Conservation (phyloP, 2,797 vertebrate genomes). For the Moxostoma hubbsi region DNA sequence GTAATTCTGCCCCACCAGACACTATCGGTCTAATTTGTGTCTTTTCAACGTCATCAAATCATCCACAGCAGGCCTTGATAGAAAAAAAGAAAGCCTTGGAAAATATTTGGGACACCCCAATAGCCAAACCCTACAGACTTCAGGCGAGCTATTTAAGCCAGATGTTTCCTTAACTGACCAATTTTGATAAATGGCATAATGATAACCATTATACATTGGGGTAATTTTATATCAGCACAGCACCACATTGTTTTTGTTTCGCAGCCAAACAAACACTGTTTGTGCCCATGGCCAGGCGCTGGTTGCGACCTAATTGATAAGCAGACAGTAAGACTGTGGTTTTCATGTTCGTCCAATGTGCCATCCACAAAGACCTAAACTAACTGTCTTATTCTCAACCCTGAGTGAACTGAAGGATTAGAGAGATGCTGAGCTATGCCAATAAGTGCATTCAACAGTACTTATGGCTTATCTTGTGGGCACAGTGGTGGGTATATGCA, state of each 20-base stretch:
- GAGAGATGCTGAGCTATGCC: constrained; percentile 39
- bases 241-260: constrained; percentile 73
- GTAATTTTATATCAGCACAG: constrained; percentile 77
- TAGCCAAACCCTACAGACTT: constrained; percentile 77
- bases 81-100: constrained; percentile 72
- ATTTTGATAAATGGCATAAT: constrained; percentile 82
- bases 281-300: constrained; percentile 71
- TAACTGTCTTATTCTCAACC: constrained; percentile 14
- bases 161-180: constrained; percentile 83
- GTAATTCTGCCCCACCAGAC: constrained; percentile 68
- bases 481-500: constrained; percentile 21
- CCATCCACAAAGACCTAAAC: constrained; percentile 26
- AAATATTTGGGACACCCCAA: constrained; percentile 80
- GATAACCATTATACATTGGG: constrained; percentile 78
- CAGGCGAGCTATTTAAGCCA: constrained; percentile 81
- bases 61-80: constrained; percentile 76
- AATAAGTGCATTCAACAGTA: constrained; percentile 16
- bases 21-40: constrained; percentile 76
- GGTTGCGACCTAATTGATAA: constrained; percentile 62
- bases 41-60: constrained; percentile 85
- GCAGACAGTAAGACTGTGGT: constrained; percentile 41
- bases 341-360: constrained; percentile 54
- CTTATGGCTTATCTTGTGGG: constrained; percentile 51
- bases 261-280: constrained; percentile 72
- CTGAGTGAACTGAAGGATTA: constrained; percentile 43